Conservation (phyloP, 2,113 vertebrate species). For the Calidris pygmaea region DNA sequence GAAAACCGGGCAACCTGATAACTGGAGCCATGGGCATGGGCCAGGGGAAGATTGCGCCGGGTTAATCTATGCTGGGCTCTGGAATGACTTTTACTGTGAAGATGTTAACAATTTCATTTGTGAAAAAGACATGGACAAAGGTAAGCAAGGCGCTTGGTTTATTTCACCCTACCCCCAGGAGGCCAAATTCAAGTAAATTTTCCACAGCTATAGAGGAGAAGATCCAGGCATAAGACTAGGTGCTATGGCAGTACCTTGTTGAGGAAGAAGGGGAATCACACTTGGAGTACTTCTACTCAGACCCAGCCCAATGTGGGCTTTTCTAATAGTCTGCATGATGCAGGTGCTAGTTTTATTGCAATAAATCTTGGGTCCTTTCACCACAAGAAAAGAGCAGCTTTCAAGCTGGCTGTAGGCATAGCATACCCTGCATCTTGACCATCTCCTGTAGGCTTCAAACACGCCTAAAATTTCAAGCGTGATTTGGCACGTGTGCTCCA, state of each 20-base stretch:
- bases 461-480: background rate
- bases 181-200: background rate
- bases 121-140: conserved; percentile 82
- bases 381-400: background rate
- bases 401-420: background rate
- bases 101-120: conserved; percentile 91
- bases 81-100: conserved; percentile 94
- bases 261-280: background rate
- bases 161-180: background rate
- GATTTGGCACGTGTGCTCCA: background rate
- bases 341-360: background rate
- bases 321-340: accelerated
- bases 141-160: conserved; percentile 61
- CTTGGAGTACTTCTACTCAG: background rate
- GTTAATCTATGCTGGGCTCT: conserved; percentile 83
- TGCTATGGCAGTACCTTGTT: background rate
- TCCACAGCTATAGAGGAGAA: background rate
- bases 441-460: background rate
- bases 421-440: background rate
- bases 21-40: conserved; percentile 85
- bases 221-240: background rate
- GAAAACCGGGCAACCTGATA: conserved; percentile 92
- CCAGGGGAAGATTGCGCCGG: conserved; percentile 90
- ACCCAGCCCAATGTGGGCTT: background rate
- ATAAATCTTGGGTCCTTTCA: background rate